Conservation (phyloP, 2,888 invertebrate genomes). For the Heteromyza rotundicornis region DNA sequence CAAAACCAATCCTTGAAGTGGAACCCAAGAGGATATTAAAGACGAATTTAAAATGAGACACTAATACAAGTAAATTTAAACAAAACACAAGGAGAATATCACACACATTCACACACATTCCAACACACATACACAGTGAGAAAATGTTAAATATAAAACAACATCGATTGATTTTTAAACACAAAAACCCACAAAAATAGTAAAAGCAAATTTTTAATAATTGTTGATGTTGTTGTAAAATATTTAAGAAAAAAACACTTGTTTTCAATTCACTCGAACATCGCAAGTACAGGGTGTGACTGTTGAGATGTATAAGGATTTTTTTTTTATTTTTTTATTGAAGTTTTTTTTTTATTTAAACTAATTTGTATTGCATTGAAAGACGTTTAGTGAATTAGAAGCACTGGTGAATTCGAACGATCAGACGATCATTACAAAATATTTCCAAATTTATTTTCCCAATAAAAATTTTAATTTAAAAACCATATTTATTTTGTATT, state of each 20-base stretch:
- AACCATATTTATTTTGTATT: too few relatives aligned
- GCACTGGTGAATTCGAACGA: too few relatives aligned
- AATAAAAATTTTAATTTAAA: too few relatives aligned
- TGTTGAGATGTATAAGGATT: neutral
- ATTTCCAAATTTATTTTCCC: too few relatives aligned
- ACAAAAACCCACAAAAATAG: constrained; percentile 2
- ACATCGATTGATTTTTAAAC: constrained; percentile 20
- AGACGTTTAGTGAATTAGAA: too few relatives aligned
- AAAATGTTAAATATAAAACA: constrained; percentile 2
- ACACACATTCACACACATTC: neutral
- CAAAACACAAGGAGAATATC: neutral
- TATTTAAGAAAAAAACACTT: constrained; percentile 1
- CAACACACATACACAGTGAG: neutral
- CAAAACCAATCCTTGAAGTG: neutral
- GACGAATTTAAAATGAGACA: constrained; percentile 9
- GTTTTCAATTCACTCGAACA: neutral
- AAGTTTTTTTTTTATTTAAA: too few relatives aligned
- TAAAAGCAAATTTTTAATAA: neutral
- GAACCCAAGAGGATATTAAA: neutral
- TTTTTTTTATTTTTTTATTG: too few relatives aligned
- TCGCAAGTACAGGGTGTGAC: neutral
- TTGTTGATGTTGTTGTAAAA: neutral
- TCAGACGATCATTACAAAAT: too few relatives aligned
- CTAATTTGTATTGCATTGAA: too few relatives aligned
- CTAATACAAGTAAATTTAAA: constrained; percentile 8